Evolutionary conservation across 2,888 invertebrate species (phyloP), one percentile per base, ranked within the genome.

Genomic region (Folsomia manolachei): DNA sequence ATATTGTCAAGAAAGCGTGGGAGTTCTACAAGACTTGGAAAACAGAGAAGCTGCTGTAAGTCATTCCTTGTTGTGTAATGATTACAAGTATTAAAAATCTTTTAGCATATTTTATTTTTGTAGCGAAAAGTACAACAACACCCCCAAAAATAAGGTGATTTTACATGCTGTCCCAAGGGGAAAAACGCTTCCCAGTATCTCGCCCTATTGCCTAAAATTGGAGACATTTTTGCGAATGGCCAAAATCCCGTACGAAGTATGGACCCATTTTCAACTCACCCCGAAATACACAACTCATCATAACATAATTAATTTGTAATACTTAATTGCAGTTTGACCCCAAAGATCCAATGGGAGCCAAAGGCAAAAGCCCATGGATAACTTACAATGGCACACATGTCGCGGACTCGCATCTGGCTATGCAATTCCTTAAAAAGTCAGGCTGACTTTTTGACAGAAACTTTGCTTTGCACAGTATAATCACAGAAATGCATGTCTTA

Each of bases 301-400:
- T 7, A 14, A 63, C 9, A 4, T 63, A n/a, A 19, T 60, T 52
- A 53, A 1, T 23, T 39, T 23, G n/a, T 25, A 11, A 51, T n/a
- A n/a, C 83, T 83, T n/a, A n/a, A n/a, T n/a, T n/a, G n/a, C n/a
- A n/a, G n/a, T 82, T 82, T 75, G 83, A 83, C 71, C 82, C 82
- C 62, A 80, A 80, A 24, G 81, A 81, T 18, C 77, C 77, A 9
- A 79, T 82, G 70, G 84, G 84, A 19, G 81, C 80, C 11, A 84
- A 84, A 72, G 83, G 83, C 1, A 84, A 84, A 75, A 81, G 82
- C 1, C 84, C 84, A 0, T 84, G 84, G 83, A 83, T 84, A 56
- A 81, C 81, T n/a, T 82, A 82, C 69, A 83, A 84, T 73, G 84
- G 83, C 0, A 74, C 78, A 27, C 80, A 81, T 0, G 74, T 84